These are phyloP conservation scores for Nezara viridula DNA, from an alignment of 2,888 invertebrate species.

Conservation along the genomic window DNA sequence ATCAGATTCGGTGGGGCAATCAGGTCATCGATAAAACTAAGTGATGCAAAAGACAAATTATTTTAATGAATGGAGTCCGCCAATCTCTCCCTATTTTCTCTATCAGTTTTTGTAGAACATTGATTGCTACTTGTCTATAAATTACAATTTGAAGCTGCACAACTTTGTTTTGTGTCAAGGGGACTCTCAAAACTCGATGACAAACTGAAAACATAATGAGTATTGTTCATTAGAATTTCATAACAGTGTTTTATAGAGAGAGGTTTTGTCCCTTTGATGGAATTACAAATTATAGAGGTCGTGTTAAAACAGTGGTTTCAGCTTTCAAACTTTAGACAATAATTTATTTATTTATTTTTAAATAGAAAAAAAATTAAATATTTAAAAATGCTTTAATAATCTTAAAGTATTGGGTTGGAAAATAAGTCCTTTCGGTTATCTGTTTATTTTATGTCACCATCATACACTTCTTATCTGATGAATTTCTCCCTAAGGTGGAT, in stretches of 20 bases:
- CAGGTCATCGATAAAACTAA: not conserved
- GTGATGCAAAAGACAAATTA: not conserved
- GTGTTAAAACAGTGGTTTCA: not conserved
- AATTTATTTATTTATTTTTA: too few relatives aligned
- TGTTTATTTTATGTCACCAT: too few relatives aligned
- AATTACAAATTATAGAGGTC: too few relatives aligned
- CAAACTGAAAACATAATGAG: constrained; percentile 14
- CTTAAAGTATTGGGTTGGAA: not conserved
- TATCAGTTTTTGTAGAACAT: not conserved
- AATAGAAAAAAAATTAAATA: too few relatives aligned
- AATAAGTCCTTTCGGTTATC: too few relatives aligned
- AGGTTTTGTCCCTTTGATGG: not conserved
- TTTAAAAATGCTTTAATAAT: too few relatives aligned
- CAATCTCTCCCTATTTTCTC: not conserved
- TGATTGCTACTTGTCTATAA: not conserved
- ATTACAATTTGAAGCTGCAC: not conserved
- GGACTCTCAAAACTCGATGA: too few relatives aligned
- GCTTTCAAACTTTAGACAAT: not conserved
- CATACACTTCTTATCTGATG: too few relatives aligned
- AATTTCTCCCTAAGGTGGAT: too few relatives aligned
- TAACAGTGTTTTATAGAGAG: not conserved
- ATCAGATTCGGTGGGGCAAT: not conserved
- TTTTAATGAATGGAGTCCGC: not conserved
- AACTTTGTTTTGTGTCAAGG: too few relatives aligned
- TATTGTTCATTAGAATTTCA: not conserved